Evolutionary conservation across 2,113 vertebrate genomes (phyloP).

Genomic region (Clarias gariepinus): DNA sequence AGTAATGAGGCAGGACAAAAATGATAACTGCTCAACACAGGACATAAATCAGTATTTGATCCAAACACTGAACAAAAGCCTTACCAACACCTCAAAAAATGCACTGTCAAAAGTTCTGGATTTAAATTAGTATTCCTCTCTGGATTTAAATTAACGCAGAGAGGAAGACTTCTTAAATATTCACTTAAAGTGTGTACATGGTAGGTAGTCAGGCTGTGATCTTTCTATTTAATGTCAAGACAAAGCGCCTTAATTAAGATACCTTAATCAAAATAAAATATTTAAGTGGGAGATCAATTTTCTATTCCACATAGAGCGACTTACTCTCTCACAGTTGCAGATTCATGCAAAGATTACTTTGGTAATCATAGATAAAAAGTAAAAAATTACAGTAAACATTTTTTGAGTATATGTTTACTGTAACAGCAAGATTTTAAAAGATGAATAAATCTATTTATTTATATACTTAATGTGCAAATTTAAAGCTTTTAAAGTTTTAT

Average conservation of each 20-base stretch:
- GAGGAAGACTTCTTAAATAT: slow-evolving; percentile 59
- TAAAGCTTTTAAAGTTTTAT: neutral
- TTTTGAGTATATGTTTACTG: neutral
- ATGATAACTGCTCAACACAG: slow-evolving; percentile 94
- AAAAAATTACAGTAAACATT: neutral
- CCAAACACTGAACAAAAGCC: slow-evolving; percentile 85
- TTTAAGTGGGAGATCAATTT: slow-evolving; percentile 45
- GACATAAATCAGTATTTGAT: slow-evolving; percentile 89
- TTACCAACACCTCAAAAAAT: too few relatives aligned
- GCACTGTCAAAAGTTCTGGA: slow-evolving; percentile 85
- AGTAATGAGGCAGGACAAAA: slow-evolving; percentile 91
- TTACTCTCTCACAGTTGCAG: neutral
- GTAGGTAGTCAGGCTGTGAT: slow-evolving; percentile 28
- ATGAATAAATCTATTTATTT: neutral
- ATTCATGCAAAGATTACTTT: neutral
- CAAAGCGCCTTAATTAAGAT: slow-evolving; percentile 1
- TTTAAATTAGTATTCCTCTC: too few relatives aligned
- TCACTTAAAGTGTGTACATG: slow-evolving; percentile 31
- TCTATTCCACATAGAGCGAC: slow-evolving; percentile 31
- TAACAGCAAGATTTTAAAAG: neutral
- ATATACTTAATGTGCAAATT: neutral
- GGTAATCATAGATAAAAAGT: neutral
- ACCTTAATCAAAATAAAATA: slow-evolving; percentile 29
- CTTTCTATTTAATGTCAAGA: slow-evolving; percentile 26
- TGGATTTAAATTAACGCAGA: slow-evolving; percentile 83